Evolutionary conservation across 1,140 invertebrate genomes (phyloP), one percentile per base, ranked within the genome.

Genomic region (Drosophila ogumai): DNA sequence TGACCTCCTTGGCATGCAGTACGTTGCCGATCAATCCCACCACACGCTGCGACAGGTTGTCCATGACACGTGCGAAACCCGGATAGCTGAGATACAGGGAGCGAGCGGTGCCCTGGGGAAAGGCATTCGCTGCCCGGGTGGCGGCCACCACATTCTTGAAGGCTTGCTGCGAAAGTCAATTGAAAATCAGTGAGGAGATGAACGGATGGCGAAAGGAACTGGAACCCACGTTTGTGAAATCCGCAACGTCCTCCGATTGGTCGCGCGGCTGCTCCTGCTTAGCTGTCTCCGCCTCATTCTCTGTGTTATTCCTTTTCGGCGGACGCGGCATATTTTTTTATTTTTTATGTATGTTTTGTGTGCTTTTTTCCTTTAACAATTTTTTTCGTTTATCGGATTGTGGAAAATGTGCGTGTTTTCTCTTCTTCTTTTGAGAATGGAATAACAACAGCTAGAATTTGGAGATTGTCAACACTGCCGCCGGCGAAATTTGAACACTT

Each of bases 21-120:
- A 97, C 91, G n/a, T 73, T 79, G 63, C 94, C 94, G 82, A 95
- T 94, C 25, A 93, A 55, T n/a, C 92, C 80, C 31, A 94, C 77
- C 13, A 96, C 93, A 46, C 94, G 93, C 34, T 94, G 92, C 1
- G 94, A 93, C 82, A 96, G 94, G 40, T 93, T 77, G 50, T 94
- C 94, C 84, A 96, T 93, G 9, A 95, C 93, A 72, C 94, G 93
- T 41, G 94, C 93, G 78, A 96, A 97, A 31, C 94, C 94, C n/a
- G 95, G 94, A 87, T 95, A 96, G 55, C 95, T 96, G 0, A 94
- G 94, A 77, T 96, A 96, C 61, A 95, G 95, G 79, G 96, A 94
- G 81, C 94, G 96, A 63, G 96, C 94, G 41, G 94, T 93, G n/a
- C 94, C 95, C 59, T 92, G 92, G 0, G 96, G 96, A 47, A 97